Base-by-base conservation (phyloP, 2,888 invertebrate species). In the Unio delphinus region DNA sequence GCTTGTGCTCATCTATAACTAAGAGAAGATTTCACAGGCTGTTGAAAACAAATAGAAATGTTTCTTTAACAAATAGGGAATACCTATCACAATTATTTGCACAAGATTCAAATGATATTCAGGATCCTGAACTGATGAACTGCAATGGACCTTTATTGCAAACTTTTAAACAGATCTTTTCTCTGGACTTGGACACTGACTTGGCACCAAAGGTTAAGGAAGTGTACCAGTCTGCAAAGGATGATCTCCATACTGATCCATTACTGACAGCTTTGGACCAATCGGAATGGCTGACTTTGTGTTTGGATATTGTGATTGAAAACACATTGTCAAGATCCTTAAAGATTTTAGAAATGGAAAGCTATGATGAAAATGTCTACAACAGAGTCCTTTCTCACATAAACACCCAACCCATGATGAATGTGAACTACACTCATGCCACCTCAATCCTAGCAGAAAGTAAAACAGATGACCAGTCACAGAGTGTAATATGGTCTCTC, bases 221-320 rank as follows among this genome's bases (percentile, higher is more conserved):
- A 23, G 28, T 73, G n/a, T 56, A 72, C 11, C 54, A 65, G 11
- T 5, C 56, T 1, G 64, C 63, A 18, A 26, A 54, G 45, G 64
- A 72, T 45, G 18, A 28, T 5, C 64, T 69, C 23, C 56, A 56
- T 7, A 59, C 65, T 30, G 76, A 76, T 69, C 56, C 54, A 6
- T 17, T 78, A 7, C 63, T 75, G 17, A 72, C 61, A 23, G 55
- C 65, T 54, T 64, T 84, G 66, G 64, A 57, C 11, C 63, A 73
- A 1, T 65, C 73, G 1, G 67, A 77, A 8, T 73, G 83, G 20
- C 74, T 91, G 26, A 87, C 90, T 70, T 84, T 89, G 5, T 85
- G 87, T 70, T 87, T 95, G 67, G 96, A 96, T 88, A 90, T 95
- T 20, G 93, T 94, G 45, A 90, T 94, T 57, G 97, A 97, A 91